Conservation (phyloP, 2,113 vertebrate genomes). For the Mystacornis crossleyi region DNA sequence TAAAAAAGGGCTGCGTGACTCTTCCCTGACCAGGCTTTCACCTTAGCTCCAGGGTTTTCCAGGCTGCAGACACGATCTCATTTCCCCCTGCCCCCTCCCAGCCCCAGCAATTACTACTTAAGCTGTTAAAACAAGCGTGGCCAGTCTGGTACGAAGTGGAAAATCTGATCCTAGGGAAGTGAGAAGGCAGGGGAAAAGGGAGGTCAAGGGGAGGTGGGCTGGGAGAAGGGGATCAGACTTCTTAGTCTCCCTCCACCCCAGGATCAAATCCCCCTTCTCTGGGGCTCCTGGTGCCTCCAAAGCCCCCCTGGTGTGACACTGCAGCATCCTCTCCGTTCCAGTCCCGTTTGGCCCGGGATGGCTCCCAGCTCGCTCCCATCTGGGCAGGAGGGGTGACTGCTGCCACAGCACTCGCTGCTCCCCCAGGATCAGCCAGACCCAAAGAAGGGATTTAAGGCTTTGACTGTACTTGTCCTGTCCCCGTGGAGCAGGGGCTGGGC, state of each 20-base stretch:
- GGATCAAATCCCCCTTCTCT: neutral
- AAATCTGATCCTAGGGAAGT: conserved; percentile 51
- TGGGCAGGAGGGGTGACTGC: neutral
- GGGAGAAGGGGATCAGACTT: neutral
- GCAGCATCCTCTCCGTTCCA: neutral
- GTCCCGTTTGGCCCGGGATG: neutral
- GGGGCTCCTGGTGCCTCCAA: neutral
- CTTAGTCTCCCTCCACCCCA: neutral
- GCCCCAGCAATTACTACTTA: conserved; percentile 38
- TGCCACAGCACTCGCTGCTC: rapidly evolving
- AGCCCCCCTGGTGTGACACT: neutral
- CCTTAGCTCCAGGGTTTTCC: conserved; percentile 32
- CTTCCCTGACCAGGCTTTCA: conserved; percentile 44
- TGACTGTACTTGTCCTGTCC: neutral
- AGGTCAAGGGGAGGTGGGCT: conserved; percentile 52
- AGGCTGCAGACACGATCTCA: conserved; percentile 50
- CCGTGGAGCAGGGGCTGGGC: rapidly evolving
- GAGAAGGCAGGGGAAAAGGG: neutral
- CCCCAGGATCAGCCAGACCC: rapidly evolving
- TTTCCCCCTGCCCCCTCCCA: conserved; percentile 41
- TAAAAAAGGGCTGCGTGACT: neutral
- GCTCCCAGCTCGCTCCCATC: neutral
- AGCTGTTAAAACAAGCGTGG: conserved; percentile 69
- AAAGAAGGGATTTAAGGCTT: neutral
- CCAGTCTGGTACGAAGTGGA: conserved; percentile 57